Percentiles rank a stretch among this genome's conserved stretches.
Conservation (phyloP, 2,113 vertebrate genomes). For the Phyllopteryx taeniolatus region DNA sequence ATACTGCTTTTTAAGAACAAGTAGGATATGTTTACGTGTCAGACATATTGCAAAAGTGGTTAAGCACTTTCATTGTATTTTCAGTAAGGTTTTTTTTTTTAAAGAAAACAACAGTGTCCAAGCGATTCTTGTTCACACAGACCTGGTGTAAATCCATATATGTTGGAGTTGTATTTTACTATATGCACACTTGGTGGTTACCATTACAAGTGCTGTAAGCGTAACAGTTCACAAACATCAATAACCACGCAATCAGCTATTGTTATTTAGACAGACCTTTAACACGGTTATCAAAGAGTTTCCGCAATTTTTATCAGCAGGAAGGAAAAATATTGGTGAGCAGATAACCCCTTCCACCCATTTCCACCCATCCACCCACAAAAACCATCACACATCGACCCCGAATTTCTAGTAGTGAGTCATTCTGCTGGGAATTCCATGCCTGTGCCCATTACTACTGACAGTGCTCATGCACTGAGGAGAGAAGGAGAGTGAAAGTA, state of each 20-base stretch:
- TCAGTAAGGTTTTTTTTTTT: background rate
- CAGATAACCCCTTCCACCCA: conserved; percentile 10
- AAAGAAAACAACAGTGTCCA: too few species aligned
- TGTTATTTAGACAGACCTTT: conserved; percentile 24
- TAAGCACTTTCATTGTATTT: background rate
- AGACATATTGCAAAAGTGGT: background rate
- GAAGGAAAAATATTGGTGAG: conserved; percentile 45
- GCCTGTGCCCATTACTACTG: conserved; percentile 57
- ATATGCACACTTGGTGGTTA: too few species aligned
- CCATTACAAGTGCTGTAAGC: too few species aligned
- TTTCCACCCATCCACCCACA: conserved; percentile 42
- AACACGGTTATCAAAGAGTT: conserved; percentile 12
- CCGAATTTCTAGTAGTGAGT: conserved; percentile 50
- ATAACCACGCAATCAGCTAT: too few species aligned
- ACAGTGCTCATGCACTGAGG: conserved; percentile 20
- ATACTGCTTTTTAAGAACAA: background rate
- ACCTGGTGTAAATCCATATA: too few species aligned
- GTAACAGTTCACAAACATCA: too few species aligned
- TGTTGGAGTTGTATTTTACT: too few species aligned
- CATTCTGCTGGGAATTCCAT: conserved; percentile 69
- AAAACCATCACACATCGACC: conserved; percentile 25
- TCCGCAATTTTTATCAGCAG: conserved; percentile 27
- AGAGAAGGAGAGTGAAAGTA: conserved; percentile 4
- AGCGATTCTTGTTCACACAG: background rate
- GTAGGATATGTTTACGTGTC: background rate